These are phyloP conservation scores for Arothron firmamentum DNA, from an alignment of 2,113 vertebrate species.

Conservation along the genomic window DNA sequence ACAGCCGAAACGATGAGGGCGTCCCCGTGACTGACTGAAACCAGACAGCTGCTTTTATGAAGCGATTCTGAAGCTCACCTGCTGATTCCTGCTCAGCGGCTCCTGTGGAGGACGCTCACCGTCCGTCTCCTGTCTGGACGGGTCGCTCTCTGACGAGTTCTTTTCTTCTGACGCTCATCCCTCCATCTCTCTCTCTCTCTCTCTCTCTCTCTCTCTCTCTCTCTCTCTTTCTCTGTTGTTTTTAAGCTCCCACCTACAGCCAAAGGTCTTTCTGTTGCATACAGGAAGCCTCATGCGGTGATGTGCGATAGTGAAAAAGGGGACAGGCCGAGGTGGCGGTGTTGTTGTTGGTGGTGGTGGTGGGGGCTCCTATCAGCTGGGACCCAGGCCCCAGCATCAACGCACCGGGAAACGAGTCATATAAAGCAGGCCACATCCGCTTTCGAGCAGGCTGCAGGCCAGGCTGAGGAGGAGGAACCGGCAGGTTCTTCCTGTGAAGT, in stretches of 20 bases:
- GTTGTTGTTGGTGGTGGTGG: not conserved
- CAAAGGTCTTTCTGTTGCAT: slow-evolving; percentile 16
- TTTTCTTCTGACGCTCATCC: not conserved
- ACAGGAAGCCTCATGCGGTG: slow-evolving; percentile 50
- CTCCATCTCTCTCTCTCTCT: not conserved
- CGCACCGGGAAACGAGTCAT: slow-evolving; percentile 46
- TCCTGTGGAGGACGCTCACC: not conserved
- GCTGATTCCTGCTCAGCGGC: too few species aligned
- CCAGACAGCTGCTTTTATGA: not conserved
- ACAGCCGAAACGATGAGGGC: not conserved
- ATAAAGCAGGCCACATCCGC: slow-evolving; percentile 69
- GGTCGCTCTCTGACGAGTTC: not conserved
- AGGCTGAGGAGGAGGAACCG: not conserved
- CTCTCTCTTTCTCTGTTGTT: not conserved
- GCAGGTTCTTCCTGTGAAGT: too few species aligned
- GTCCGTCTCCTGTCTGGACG: not conserved
- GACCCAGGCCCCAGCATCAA: slow-evolving; percentile 16
- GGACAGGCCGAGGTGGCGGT: slow-evolving; percentile 6
- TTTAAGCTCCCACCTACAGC: not conserved
- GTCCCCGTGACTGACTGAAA: not conserved
- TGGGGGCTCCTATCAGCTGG: slow-evolving; percentile 9
- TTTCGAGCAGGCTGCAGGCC: slow-evolving; percentile 44
- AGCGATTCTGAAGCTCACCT: too few species aligned
- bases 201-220: not conserved
- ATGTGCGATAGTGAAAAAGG: slow-evolving; percentile 31